Evolutionary conservation across 2,888 invertebrate genomes (phyloP), one percentile per base, ranked within the genome.

Genomic region (Drosophila cognata): DNA sequence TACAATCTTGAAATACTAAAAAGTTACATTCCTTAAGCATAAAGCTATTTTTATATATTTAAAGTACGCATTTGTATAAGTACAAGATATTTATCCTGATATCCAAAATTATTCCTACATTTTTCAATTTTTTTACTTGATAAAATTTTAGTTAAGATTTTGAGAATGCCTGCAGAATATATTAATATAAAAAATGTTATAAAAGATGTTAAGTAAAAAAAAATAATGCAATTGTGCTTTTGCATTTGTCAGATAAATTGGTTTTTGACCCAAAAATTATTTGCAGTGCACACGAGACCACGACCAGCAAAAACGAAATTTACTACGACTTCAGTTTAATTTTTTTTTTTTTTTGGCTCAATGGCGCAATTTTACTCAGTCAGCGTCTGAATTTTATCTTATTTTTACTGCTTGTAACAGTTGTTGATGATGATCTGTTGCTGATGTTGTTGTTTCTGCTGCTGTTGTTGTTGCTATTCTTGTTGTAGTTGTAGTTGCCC

Each of bases 321-420:
- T 74, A 59, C 69, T 69, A 73, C 61, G 53, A 71, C 69, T 62
- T 57, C 21, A 41, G 29, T 59, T 50, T 58, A 41, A 5, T 43
- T 38, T 36, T 33, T 43, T 60, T 53, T 52, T 46, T 55, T 62
- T 76, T 80, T 81, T 73, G 65, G 61, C 71, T 70, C 81, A 76
- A 66, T 88, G 88, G 76, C 76, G 89, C 86, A 87, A 85, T 88
- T 89, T 83, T 60, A 80, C 70, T 61, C 68, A 84, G 88, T 79
- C 67, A 74, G 75, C 61, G 60, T 71, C 79, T 77, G 72, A 76
- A 84, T 84, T 87, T 79, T 88, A 89, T 86, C 88, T 88, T 81
- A 83, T 88, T 89, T 85, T 82, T 77, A 88, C 72, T 81, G 74
- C 79, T 71, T 74, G 88, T 87, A 89, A 89, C 85, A 85, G 89